Base-by-base conservation (phyloP, 2,888 invertebrate genomes). In the Pemphredon lugubris region DNA sequence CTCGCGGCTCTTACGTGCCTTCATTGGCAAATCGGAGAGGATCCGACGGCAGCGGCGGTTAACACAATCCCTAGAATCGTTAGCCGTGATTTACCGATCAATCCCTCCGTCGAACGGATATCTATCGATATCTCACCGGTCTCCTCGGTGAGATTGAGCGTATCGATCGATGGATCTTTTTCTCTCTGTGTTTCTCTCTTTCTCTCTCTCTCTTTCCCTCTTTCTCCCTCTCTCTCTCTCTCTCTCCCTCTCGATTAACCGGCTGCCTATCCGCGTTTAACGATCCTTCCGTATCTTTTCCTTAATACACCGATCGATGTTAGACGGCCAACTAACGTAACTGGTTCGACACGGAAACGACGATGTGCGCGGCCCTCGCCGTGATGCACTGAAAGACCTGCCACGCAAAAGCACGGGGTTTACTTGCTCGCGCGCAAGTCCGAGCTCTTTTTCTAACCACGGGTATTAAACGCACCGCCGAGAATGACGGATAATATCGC, bases 1-100 rank as follows among this genome's bases (percentile, higher is more conserved):
- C 59, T 88, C 88, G 37, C 88, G 88, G 53, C 83, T 82, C 83
- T 88, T 88, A 79, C 81, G 81, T 63, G 81, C 82, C 81, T 81
- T 81, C 81, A 81, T 81, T 73, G 74, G 74, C 72, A 45, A 53
- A 7, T 42, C 20, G 14, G 11, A 11, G 11, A 11, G 54, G 18
- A 30, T 23, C 21, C 21, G 9, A 11, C 21, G 9, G 9, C n/a
- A 3, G 4, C 40, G 6, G 40, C 39, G 39, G n/a, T 39, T 5
- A n/a, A 6, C n/a, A 39, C 1, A n/a, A n/a, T n/a, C n/a, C n/a
- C n/a, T n/a, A n/a, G n/a, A n/a, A n/a, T n/a, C n/a, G n/a, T n/a
- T n/a, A n/a, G n/a, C n/a, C n/a, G n/a, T 26, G 7, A 26, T 26
- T 26, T 26, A 9, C 39, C 11, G 9, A n/a, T n/a, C n/a, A n/a